Percentiles rank a stretch among this genome's conserved stretches.
phyloP scores from a whole-genome alignment of 2,113 vertebrate genomes.

The Coturnix japonica region DNA sequence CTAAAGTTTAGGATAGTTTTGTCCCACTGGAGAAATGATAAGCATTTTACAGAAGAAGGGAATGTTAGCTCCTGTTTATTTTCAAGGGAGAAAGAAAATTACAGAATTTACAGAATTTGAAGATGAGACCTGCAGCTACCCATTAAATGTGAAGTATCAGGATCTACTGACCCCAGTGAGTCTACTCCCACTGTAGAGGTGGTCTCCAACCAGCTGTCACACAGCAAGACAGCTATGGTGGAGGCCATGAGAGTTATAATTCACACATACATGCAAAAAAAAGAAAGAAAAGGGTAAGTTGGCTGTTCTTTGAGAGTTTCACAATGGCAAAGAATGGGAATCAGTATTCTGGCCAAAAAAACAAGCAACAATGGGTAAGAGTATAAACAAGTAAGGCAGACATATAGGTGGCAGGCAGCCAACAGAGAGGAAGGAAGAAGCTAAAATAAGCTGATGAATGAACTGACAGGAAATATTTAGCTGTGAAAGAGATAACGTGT shows the following conservation, averaged over 20 bases:
- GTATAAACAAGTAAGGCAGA: conserved; percentile 36
- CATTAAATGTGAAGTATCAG: background rate
- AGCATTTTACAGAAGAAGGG: background rate
- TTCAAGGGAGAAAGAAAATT: background rate
- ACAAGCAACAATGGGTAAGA: conserved; percentile 45
- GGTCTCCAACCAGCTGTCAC: background rate
- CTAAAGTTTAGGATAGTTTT: background rate
- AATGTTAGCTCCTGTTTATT: background rate
- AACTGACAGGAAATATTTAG: conserved; percentile 70
- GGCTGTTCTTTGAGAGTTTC: conserved; percentile 39
- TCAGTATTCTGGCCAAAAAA: conserved; percentile 29
- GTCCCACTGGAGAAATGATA: background rate
- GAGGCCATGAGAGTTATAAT: fast-evolving
- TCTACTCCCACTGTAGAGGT: background rate
- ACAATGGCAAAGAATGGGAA: conserved; percentile 56
- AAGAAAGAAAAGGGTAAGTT: background rate
- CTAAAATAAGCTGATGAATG: conserved; percentile 65
- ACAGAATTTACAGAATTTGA: background rate
- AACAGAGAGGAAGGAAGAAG: conserved; percentile 65
- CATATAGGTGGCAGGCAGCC: conserved; percentile 20
- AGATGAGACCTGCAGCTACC: background rate
- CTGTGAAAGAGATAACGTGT: conserved; percentile 54
- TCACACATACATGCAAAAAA: background rate
- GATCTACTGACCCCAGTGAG: background rate
- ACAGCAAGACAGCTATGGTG: background rate